Evolutionary conservation across 2,113 vertebrate species (phyloP).

Genomic region (Ictalurus punctatus): DNA sequence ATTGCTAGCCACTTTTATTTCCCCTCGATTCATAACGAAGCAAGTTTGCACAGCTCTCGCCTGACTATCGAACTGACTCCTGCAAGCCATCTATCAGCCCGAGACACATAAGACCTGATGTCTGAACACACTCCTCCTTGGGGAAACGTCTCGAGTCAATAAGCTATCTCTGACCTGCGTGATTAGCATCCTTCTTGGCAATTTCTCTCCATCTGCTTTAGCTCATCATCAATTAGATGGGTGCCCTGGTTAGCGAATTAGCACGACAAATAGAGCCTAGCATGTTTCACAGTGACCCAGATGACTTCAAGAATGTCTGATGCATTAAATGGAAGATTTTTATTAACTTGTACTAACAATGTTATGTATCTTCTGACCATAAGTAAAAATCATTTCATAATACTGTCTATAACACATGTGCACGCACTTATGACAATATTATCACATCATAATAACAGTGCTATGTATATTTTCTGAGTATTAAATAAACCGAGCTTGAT

Average conservation of each 20-base stretch:
- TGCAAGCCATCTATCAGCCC: constrained; percentile 11
- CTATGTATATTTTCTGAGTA: neutral
- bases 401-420: too few relatives aligned
- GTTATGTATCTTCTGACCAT: too few relatives aligned
- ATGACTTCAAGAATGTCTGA: neutral
- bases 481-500: neutral
- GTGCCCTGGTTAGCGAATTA: neutral
- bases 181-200: constrained; percentile 23
- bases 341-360: too few relatives aligned
- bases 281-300: neutral
- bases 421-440: neutral
- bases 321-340: neutral
- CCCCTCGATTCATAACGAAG: neutral
- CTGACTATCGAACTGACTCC: constrained; percentile 4
- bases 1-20: neutral
- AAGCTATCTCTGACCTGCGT: constrained; percentile 20
- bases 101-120: constrained; percentile 10
- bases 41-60: neutral
- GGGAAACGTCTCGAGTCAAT: constrained; percentile 16
- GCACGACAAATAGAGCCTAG: neutral
- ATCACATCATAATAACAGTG: neutral
- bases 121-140: constrained; percentile 20
- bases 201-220: constrained; percentile 36
- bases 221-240: neutral
- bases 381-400: too few relatives aligned